Base-by-base conservation (phyloP, 2,888 invertebrate genomes). In the Tachina grossa region DNA sequence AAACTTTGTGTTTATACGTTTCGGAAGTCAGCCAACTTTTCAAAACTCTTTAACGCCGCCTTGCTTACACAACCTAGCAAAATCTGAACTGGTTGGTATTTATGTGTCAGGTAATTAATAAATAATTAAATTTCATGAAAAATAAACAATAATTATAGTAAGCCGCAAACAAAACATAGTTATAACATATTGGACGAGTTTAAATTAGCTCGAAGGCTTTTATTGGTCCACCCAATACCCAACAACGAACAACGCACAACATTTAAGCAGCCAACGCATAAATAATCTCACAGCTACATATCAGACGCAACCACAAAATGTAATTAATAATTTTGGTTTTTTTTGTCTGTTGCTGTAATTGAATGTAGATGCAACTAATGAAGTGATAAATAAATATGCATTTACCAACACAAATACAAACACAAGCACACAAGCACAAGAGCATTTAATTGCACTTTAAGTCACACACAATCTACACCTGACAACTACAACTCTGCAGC, bases 251-350 rank as follows among this genome's bases (percentile, higher is more conserved):
- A 53, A 55, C 31, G 31, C 2, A 14, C 49, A 59, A 31, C 66
- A 43, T 55, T 55, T n/a, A 66, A 76, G 14, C 76, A 76, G 39
- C 4, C 72, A 57, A 41, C 47, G 49, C 13, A 47, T 49, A 51
- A 31, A 31, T 31, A 6, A 0, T 31, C 31, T 31, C 31, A 6
- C 31, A 6, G 6, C 0, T 31, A 31, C 39, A 14, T 39, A 49
- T 51, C 55, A 39, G 45, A 55, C 16, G 55, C n/a, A 71, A 69
- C 82, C 85, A 47, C 85, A 83, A 75, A 83, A 72, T 72, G 59
- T 83, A 83, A 85, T 87, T 83, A 86, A 78, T 84, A 84, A 84
- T 75, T 83, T 84, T 45, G 13, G 76, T 19, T 65, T 31, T 53
- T 51, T 10, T 31, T 59, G 22, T 45, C 31, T 11, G 51, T 47